A percentile compares a stretch with the other conserved stretches of the same genome.
phyloP scores from a whole-genome alignment of 2,888 invertebrate species.

The Mythimna lalbum region DNA sequence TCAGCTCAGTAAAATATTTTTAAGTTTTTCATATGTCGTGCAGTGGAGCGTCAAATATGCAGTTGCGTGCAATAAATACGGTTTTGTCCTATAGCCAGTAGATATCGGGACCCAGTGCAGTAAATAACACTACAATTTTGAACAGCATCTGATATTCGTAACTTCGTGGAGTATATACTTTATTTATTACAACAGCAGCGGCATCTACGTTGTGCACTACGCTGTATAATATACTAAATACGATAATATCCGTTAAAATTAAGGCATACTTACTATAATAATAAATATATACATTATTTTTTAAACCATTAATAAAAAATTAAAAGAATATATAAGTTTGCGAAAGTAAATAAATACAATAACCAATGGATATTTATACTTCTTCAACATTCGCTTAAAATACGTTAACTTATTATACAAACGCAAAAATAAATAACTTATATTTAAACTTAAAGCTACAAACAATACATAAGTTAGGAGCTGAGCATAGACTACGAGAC shows the following conservation, averaged over 20 bases:
- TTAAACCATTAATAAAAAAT: too few species aligned
- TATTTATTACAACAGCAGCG: constrained; percentile 27
- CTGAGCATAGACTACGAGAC: constrained; percentile 2
- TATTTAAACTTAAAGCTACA: constrained; percentile 18
- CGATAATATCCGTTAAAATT: background rate
- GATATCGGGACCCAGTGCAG: constrained; percentile 72
- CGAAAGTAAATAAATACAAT: constrained; percentile 3
- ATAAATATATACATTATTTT: background rate
- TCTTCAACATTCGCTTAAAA: background rate
- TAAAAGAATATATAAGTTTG: background rate
- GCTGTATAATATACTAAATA: constrained; percentile 23
- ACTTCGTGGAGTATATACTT: constrained; percentile 76
- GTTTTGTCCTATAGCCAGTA: constrained; percentile 46
- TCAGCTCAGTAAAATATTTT: background rate
- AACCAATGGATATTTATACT: background rate
- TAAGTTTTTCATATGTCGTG: constrained; percentile 25
- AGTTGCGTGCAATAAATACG: constrained; percentile 81
- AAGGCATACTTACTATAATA: constrained; percentile 2
- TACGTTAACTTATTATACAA: background rate
- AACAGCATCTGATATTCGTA: constrained; percentile 70
- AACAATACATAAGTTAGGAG: constrained; percentile 1
- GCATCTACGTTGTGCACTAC: constrained; percentile 46
- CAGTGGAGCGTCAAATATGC: constrained; percentile 37
- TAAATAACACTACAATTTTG: constrained; percentile 50
- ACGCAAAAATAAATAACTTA: background rate